These are phyloP conservation scores for Strongylocentrotus purpuratus DNA, from an alignment of 35 echinoderm and acorn worm species.

Conservation along the genomic window DNA sequence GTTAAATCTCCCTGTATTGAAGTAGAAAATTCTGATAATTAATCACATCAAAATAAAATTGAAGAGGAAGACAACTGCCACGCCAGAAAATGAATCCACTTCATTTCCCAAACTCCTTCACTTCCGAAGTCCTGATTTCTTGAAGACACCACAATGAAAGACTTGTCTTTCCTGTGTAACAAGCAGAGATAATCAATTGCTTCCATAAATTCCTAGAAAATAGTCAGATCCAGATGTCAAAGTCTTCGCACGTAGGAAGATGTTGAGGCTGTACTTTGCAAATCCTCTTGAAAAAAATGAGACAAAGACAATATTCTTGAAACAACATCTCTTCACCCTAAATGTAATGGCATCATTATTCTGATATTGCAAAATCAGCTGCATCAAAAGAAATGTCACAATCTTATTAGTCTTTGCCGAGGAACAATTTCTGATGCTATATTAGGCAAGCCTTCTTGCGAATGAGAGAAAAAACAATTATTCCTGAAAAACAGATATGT, in stretches of 20 bases:
- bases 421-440: background rate
- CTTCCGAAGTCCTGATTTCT: background rate
- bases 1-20: too few relatives aligned
- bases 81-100: background rate
- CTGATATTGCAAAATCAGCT: background rate
- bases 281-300: background rate
- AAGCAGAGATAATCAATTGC: background rate
- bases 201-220: background rate
- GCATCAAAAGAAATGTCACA: background rate
- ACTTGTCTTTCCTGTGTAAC: background rate
- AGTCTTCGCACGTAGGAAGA: background rate
- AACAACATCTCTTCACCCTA: background rate
- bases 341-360: background rate
- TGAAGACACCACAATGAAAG: background rate
- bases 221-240: background rate
- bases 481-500: background rate
- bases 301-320: background rate
- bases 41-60: background rate
- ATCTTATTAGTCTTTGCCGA: background rate
- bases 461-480: background rate
- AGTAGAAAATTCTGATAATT: background rate
- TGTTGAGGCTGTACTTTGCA: background rate
- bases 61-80: background rate
- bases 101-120: background rate
- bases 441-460: background rate